A percentile compares a stretch with the other conserved stretches of the same genome.
Evolutionary conservation across 1,140 invertebrate species (phyloP).

Genomic region (Cherax destructor): DNA sequence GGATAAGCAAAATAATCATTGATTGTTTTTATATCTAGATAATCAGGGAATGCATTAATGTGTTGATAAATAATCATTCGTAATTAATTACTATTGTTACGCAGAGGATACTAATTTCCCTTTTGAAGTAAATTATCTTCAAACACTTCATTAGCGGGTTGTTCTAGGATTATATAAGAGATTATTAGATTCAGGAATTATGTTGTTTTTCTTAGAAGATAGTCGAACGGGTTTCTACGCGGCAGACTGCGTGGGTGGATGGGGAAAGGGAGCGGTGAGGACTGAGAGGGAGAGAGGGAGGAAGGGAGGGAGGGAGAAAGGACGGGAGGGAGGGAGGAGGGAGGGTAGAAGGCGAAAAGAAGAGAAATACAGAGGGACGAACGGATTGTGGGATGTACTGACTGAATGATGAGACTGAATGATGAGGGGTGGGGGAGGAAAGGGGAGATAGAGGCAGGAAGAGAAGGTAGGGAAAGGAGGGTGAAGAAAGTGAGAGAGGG

Average conservation of each 20-base stretch:
- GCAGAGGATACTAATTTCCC: no score
- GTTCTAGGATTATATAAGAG: no score
- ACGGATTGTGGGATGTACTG: no score
- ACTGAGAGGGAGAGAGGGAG: neutral
- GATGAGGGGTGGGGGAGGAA: neutral
- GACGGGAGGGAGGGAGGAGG: neutral
- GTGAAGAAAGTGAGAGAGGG: neutral
- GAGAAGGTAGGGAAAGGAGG: neutral
- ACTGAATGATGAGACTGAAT: neutral
- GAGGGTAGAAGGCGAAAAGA: neutral
- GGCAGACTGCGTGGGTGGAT: constrained; percentile 3
- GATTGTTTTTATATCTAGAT: no score
- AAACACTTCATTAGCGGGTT: no score
- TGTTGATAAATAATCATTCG: no score
- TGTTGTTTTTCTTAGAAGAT: neutral
- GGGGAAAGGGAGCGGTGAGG: neutral
- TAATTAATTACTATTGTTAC: no score
- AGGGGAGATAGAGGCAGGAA: neutral
- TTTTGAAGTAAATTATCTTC: no score
- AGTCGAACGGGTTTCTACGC: constrained; percentile 8
- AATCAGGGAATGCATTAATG: no score
- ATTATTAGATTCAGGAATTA: no score
- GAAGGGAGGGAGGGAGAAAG: neutral
- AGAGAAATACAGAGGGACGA: no score
- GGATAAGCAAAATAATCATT: no score